Percentiles rank a stretch among this genome's conserved stretches.
Conservation (phyloP, 2,888 invertebrate genomes). For the Dicycla oo region DNA sequence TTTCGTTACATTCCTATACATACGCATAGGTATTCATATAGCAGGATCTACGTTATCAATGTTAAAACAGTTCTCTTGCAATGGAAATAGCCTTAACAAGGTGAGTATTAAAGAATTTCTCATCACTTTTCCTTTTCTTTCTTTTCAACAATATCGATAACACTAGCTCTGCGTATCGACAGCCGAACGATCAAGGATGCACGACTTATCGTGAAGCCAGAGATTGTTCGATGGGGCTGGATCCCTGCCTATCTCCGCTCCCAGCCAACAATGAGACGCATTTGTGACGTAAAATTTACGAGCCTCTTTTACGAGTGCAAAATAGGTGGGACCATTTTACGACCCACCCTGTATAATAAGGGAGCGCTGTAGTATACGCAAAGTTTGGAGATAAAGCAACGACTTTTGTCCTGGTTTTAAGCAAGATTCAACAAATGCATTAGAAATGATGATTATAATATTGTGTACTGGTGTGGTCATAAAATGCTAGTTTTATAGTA, state of each 20-base stretch:
- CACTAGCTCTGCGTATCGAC: slow-evolving; percentile 22
- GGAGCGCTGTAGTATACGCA: slow-evolving; percentile 70
- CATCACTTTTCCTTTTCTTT: neutral
- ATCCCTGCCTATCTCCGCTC: slow-evolving; percentile 73
- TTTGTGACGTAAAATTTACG: slow-evolving; percentile 88
- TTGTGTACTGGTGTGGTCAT: slow-evolving; percentile 5
- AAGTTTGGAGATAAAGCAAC: slow-evolving; percentile 51
- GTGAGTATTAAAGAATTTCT: neutral
- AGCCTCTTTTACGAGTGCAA: slow-evolving; percentile 87
- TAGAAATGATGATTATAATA: slow-evolving; percentile 19
- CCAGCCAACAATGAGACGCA: slow-evolving; percentile 83
- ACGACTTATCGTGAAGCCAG: slow-evolving; percentile 75
- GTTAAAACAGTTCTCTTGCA: neutral
- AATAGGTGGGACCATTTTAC: slow-evolving; percentile 87
- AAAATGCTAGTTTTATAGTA: slow-evolving; percentile 22
- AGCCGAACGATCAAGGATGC: slow-evolving; percentile 57
- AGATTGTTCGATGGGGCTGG: slow-evolving; percentile 72
- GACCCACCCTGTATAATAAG: slow-evolving; percentile 84
- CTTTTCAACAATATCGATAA: slow-evolving; percentile 40
- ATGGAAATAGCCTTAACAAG: too few species aligned
- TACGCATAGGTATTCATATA: neutral
- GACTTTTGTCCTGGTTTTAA: slow-evolving; percentile 18
- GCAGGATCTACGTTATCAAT: neutral
- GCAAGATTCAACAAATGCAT: slow-evolving; percentile 4
- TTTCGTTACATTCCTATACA: slow-evolving; percentile 13